phyloP scores from a whole-genome alignment of 2,113 vertebrate genomes.

The Apteryx owenii region DNA sequence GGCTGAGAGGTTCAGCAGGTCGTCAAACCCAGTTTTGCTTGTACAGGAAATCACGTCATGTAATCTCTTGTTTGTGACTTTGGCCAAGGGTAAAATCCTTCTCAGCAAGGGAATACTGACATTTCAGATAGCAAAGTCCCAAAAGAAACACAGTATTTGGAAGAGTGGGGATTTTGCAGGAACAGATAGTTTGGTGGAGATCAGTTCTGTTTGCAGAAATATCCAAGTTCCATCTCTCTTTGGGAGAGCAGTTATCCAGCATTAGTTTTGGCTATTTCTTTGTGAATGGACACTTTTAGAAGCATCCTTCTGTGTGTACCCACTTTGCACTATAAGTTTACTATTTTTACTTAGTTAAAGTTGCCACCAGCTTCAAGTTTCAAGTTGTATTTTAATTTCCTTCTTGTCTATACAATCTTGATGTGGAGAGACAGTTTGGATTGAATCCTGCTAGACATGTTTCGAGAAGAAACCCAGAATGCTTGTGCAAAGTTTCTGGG shows the following conservation, averaged over 20 bases:
- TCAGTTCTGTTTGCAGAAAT: background rate
- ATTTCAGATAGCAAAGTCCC: background rate
- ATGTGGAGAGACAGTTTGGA: too few relatives aligned
- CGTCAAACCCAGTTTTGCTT: background rate
- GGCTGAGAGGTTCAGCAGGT: background rate
- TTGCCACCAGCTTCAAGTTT: background rate
- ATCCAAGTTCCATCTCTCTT: accelerated
- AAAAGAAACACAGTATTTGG: background rate
- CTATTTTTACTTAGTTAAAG: background rate
- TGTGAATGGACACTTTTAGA: background rate
- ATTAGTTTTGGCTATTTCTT: background rate
- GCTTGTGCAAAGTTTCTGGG: too few relatives aligned
- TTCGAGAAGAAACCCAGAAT: too few relatives aligned
- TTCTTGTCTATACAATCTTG: background rate
- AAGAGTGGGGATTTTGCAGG: background rate
- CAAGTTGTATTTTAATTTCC: background rate
- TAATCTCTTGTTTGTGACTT: background rate
- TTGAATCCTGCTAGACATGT: too few relatives aligned
- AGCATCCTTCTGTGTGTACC: background rate
- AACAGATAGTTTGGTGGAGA: accelerated
- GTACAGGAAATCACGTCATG: background rate
- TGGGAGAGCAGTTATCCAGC: background rate
- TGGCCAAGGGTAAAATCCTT: background rate
- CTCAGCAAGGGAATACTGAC: background rate
- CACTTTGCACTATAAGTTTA: background rate